phyloP scores from a whole-genome alignment of 2,888 invertebrate genomes.

The Leucophenga maculata region DNA sequence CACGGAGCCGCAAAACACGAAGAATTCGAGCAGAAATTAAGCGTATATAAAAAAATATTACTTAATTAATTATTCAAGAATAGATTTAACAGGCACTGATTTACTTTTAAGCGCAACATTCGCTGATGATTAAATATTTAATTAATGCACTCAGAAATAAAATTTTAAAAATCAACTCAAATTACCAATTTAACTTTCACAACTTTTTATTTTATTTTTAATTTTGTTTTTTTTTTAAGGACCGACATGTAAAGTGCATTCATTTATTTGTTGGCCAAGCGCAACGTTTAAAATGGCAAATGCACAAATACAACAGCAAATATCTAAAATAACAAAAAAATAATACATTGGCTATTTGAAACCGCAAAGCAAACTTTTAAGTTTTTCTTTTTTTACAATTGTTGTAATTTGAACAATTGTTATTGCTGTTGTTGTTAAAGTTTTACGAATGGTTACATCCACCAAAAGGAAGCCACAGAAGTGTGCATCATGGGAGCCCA shows the following conservation, averaged over 20 bases:
- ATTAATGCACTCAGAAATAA: too few relatives aligned
- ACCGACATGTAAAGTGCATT: too few relatives aligned
- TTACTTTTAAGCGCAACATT: too few relatives aligned
- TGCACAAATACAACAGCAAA: too few relatives aligned
- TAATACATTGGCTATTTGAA: not conserved
- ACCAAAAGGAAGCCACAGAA: conserved; percentile 53
- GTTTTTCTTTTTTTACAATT: not conserved
- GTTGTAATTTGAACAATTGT: conserved; percentile 14
- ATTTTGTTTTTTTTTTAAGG: too few relatives aligned
- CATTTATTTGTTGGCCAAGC: too few relatives aligned
- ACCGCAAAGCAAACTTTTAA: not conserved
- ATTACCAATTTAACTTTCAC: not conserved
- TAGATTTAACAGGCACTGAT: too few relatives aligned
- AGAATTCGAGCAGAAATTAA: conserved; percentile 1
- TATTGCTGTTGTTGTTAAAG: not conserved
- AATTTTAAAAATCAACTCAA: too few relatives aligned
- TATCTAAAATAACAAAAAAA: not conserved
- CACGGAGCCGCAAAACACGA: not conserved
- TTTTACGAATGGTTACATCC: not conserved
- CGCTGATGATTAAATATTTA: too few relatives aligned
- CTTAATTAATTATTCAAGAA: too few relatives aligned
- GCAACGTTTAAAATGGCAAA: too few relatives aligned
- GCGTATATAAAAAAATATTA: not conserved
- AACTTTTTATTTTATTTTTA: not conserved
- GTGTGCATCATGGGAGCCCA: conserved; percentile 31